These are phyloP conservation scores for Sinocyclocheilus anophthalmus DNA, from an alignment of 2,113 vertebrate species.

Conservation along the genomic window DNA sequence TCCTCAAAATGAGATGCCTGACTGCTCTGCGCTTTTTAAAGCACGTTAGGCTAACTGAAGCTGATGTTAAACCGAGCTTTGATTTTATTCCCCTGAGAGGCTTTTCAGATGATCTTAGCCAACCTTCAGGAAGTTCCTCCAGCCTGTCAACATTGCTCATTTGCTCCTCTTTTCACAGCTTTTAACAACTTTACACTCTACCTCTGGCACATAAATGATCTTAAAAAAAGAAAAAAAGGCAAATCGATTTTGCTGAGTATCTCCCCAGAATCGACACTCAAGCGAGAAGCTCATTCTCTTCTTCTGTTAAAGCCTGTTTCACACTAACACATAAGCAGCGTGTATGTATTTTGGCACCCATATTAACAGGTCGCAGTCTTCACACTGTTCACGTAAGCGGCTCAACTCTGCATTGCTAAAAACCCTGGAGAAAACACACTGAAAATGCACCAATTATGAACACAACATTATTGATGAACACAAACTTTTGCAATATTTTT, in stretches of 20 bases:
- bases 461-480: background rate
- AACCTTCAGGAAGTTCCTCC: slow-evolving; percentile 54
- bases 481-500: background rate
- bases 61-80: slow-evolving; percentile 46
- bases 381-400: background rate
- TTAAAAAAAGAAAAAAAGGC: background rate
- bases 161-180: slow-evolving; percentile 37
- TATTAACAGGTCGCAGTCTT: slow-evolving; percentile 2
- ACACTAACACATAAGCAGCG: background rate
- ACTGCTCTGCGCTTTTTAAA: slow-evolving; percentile 57
- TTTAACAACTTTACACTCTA: slow-evolving; percentile 34
- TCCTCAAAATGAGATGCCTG: slow-evolving; percentile 51
- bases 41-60: slow-evolving; percentile 46
- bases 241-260: slow-evolving; percentile 40
- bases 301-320: slow-evolving; percentile 21
- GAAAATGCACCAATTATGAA: background rate
- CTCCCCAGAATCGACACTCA: slow-evolving; percentile 24
- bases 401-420: background rate
- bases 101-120: slow-evolving; percentile 47
- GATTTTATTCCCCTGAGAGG: slow-evolving; percentile 44
- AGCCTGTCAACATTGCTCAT: slow-evolving; percentile 49
- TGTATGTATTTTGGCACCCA: background rate
- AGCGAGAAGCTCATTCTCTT: slow-evolving; percentile 27
- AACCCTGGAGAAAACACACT: background rate
- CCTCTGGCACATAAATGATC: slow-evolving; percentile 28